These are phyloP conservation scores for Piscicola geometra DNA, from an alignment of 2,888 invertebrate species.

Conservation along the genomic window DNA sequence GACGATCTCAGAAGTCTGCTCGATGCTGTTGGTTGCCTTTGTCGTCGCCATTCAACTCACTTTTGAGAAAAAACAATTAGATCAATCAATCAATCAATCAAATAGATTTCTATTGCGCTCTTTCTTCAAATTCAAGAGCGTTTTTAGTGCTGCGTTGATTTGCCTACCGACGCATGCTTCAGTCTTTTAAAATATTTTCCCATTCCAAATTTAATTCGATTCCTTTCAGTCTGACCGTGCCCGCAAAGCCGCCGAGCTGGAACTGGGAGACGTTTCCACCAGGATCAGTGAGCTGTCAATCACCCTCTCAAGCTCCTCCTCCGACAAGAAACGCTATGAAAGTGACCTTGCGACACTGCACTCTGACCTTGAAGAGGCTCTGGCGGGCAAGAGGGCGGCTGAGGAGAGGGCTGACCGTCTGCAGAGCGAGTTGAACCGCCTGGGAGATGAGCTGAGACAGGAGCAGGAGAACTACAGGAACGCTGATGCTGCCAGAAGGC, in stretches of 20 bases:
- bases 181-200: neutral
- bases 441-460: constrained; percentile 54
- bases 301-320: constrained; percentile 89
- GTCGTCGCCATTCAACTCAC: too few relatives aligned
- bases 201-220: neutral
- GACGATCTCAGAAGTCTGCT: constrained; percentile 70
- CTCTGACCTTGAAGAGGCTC: constrained; percentile 91
- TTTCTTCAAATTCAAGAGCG: neutral
- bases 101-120: too few relatives aligned
- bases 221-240: constrained; percentile 52
- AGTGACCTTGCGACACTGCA: constrained; percentile 84
- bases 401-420: constrained; percentile 45
- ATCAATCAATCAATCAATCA: too few relatives aligned
- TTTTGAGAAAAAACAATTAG: too few relatives aligned
- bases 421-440: constrained; percentile 50
- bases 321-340: constrained; percentile 89
- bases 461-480: constrained; percentile 57
- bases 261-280: constrained; percentile 81
- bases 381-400: constrained; percentile 50
- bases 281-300: constrained; percentile 90
- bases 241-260: constrained; percentile 55
- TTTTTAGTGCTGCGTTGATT: too few relatives aligned
- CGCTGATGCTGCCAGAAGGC: constrained; percentile 55
- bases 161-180: too few relatives aligned
- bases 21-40: constrained; percentile 55